Evolutionary conservation across 2,113 vertebrate species (phyloP).

Genomic region (Chlorodrepanis virens): DNA sequence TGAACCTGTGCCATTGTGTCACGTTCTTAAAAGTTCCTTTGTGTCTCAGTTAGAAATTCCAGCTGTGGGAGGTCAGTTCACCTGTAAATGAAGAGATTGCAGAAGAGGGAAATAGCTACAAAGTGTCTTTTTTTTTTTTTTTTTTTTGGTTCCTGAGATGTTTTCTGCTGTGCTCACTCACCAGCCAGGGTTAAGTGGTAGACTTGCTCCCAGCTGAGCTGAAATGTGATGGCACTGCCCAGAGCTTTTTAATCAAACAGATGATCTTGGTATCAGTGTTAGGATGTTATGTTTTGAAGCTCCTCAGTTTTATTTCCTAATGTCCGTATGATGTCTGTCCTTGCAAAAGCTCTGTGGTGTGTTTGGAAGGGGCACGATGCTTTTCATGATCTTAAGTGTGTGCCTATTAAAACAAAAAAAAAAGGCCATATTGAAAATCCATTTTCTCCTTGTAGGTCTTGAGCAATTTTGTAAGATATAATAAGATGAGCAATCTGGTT

Average conservation of each 20-base stretch:
- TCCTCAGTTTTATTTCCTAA: neutral
- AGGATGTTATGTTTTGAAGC: neutral
- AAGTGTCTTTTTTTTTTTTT: neutral
- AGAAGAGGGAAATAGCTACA: neutral
- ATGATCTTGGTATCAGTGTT: neutral
- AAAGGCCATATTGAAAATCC: constrained; percentile 56
- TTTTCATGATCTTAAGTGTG: constrained; percentile 9
- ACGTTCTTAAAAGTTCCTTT: neutral
- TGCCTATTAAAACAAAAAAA: constrained; percentile 39
- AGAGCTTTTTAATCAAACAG: neutral
- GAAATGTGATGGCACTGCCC: neutral
- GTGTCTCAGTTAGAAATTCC: neutral
- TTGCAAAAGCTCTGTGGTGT: neutral
- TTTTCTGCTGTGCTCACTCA: neutral
- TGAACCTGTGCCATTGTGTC: neutral
- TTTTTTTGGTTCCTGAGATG: neutral
- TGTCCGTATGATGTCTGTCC: neutral
- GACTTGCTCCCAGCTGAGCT: neutral
- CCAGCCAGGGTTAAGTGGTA: neutral
- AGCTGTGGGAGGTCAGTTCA: neutral
- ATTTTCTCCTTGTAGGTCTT: constrained; percentile 58
- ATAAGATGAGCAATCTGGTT: constrained; percentile 70
- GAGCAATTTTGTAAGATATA: constrained; percentile 63
- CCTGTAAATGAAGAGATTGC: neutral
- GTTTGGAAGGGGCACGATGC: neutral